phyloP scores from a whole-genome alignment of 2,113 vertebrate genomes.

The Leptobrachium leishanense region DNA sequence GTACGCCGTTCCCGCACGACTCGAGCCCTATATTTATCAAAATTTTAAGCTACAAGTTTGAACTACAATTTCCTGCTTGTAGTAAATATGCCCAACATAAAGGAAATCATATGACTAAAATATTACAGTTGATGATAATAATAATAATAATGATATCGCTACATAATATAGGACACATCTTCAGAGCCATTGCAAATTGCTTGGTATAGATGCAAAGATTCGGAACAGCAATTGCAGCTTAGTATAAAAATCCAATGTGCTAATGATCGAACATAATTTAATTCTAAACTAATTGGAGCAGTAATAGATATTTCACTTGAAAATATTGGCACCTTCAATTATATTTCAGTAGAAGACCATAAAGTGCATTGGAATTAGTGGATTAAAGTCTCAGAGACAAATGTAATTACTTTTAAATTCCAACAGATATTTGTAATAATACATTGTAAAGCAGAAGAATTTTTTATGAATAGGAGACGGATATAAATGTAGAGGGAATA shows the following conservation, averaged over 20 bases:
- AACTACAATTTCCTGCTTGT: too few relatives aligned
- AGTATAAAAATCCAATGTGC: constrained; percentile 31
- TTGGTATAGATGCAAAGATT: constrained; percentile 5
- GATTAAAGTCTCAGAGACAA: constrained; percentile 27
- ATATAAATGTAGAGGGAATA: neutral
- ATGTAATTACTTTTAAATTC: constrained; percentile 21
- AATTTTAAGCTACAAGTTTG: too few relatives aligned
- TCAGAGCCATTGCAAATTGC: constrained; percentile 15
- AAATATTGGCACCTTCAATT: constrained; percentile 46
- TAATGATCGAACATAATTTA: constrained; percentile 43
- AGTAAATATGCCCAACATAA: too few relatives aligned
- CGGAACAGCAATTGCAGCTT: constrained; percentile 23
- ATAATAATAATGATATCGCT: neutral
- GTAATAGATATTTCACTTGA: constrained; percentile 42
- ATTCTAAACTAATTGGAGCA: constrained; percentile 37
- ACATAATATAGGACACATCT: neutral
- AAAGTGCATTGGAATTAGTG: constrained; percentile 21
- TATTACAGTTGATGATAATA: too few relatives aligned
- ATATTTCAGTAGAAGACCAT: constrained; percentile 17
- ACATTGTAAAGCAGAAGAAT: neutral
- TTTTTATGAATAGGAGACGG: neutral
- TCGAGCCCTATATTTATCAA: too few relatives aligned
- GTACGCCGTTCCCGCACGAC: too few relatives aligned
- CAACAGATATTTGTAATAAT: constrained; percentile 14
- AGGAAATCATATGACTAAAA: too few relatives aligned